A percentile compares a stretch with the other conserved stretches of the same genome.
phyloP scores from a whole-genome alignment of 2,888 invertebrate species.

The Maniola hyperantus region DNA sequence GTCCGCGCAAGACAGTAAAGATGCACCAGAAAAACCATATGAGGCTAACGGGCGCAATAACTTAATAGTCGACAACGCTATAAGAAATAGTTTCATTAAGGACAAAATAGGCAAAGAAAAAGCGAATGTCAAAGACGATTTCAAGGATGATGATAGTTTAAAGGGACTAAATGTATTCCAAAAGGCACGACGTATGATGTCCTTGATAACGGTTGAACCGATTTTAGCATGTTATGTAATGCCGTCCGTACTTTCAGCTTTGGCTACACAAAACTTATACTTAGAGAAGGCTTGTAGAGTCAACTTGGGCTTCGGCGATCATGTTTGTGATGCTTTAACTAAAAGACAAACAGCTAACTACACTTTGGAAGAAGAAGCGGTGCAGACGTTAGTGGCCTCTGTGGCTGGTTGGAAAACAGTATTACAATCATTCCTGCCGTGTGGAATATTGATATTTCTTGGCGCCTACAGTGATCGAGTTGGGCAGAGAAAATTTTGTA shows the following conservation, averaged over 20 bases:
- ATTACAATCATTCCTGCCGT: slow-evolving; percentile 90
- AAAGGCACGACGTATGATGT: slow-evolving; percentile 81
- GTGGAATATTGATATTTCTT: slow-evolving; percentile 90
- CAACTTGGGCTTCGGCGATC: slow-evolving; percentile 87
- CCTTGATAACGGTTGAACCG: slow-evolving; percentile 89
- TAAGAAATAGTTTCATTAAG: slow-evolving; percentile 63
- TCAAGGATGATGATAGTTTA: slow-evolving; percentile 62
- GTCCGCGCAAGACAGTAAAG: slow-evolving; percentile 51
- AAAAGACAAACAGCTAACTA: slow-evolving; percentile 86
- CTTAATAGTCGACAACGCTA: slow-evolving; percentile 64
- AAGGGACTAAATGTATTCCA: slow-evolving; percentile 79
- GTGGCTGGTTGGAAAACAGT: slow-evolving; percentile 94
- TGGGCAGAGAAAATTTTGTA: slow-evolving; percentile 89
- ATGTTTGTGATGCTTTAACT: slow-evolving; percentile 90
- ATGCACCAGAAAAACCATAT: slow-evolving; percentile 53
- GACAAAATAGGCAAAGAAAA: slow-evolving; percentile 54
- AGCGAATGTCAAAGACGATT: slow-evolving; percentile 45
- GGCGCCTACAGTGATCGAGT: slow-evolving; percentile 89
- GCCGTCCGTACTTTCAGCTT: slow-evolving; percentile 85
- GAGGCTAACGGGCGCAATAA: slow-evolving; percentile 58
- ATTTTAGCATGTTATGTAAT: slow-evolving; percentile 88
- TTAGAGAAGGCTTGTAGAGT: slow-evolving; percentile 94
- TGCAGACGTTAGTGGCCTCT: slow-evolving; percentile 89
- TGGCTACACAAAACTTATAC: slow-evolving; percentile 93
- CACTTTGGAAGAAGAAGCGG: slow-evolving; percentile 83